Evolutionary conservation across 2,113 vertebrate genomes (phyloP), one percentile per base, ranked within the genome.

Genomic region (Poeciliopsis turrubarensis): DNA sequence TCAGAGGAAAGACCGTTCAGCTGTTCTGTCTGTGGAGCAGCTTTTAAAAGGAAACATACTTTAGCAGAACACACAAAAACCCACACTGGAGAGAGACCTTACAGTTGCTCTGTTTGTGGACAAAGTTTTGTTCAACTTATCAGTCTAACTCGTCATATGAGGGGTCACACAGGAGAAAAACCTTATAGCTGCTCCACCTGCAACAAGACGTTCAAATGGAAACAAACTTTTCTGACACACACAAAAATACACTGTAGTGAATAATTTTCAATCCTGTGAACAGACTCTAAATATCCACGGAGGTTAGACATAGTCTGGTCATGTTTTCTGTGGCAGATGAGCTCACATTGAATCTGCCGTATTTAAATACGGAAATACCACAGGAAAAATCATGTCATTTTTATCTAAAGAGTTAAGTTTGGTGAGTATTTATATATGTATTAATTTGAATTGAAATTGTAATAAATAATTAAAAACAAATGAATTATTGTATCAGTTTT

Each of bases 11-110:
- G n/a, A 60, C 68, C 54, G 2, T 70, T 70, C 60, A 72, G 19
- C 37, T 72, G 70, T 54, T 63, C 70, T 4, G 39, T 67, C 14
- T 67, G 65, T 29, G 39, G 27, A 7, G n/a, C 65, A 67, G 65
- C 39, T 27, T 67, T 44, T n/a, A 27, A 5, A 19, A 31, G 13
- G 8, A 31, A 63, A 32, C 15, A 17, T 25, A 57, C 51, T n/a
- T 57, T 57, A 57, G 51, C 51, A 57, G 51, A 57, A 57, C 51
- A 57, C 51, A 57, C 17, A 57, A 57, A 32, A 14, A 17, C 32
- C 17, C 68, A 70, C 68, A 60, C 30, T 19, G 54, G 54, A 27
- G 31, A 60, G n/a, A 70, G 60, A 27, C 51, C 11, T 13, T 60
- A 57, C 19, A 26, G 72, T 30, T 73, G 72, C 37, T 57, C 29